phyloP scores from a whole-genome alignment of 2,797 vertebrate genomes.

The Coracias cyanogaster region DNA sequence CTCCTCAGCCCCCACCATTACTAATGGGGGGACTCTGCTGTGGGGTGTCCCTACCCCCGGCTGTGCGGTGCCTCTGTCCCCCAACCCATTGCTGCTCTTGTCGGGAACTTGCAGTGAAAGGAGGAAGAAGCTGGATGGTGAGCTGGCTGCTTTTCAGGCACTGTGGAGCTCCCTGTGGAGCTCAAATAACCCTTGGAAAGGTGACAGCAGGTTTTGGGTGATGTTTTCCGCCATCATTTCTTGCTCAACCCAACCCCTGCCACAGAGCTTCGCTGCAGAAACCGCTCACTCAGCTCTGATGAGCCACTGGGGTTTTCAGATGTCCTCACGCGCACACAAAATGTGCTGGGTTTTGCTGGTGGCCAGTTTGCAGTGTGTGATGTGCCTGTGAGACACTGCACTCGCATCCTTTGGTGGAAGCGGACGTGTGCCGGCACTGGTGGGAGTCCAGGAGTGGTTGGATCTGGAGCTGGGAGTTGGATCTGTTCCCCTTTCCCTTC shows the following conservation, averaged over 20 bases:
- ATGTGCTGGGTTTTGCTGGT: neutral
- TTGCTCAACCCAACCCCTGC: neutral
- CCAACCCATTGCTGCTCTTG: too few relatives aligned
- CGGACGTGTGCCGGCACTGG: fast-evolving
- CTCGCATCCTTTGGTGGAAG: neutral
- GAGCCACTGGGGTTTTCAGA: neutral
- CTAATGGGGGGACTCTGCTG: too few relatives aligned
- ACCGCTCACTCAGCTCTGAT: fast-evolving
- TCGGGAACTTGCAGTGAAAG: too few relatives aligned
- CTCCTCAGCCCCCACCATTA: too few relatives aligned
- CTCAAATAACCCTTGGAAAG: neutral
- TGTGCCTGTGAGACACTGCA: neutral
- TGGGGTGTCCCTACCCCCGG: too few relatives aligned
- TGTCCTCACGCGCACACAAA: fast-evolving
- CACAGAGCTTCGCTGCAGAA: neutral
- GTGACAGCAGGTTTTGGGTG: neutral
- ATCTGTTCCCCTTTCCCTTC: neutral
- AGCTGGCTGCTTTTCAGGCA: too few relatives aligned
- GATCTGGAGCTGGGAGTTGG: neutral
- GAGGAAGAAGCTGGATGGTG: too few relatives aligned
- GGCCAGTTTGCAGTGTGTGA: fast-evolving
- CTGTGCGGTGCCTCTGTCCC: too few relatives aligned
- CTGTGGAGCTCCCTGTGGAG: too few relatives aligned
- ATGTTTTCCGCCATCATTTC: neutral
- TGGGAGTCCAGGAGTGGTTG: neutral